These are phyloP conservation scores for Rhamnusium bicolor DNA, from an alignment of 2,888 invertebrate species.

Conservation along the genomic window DNA sequence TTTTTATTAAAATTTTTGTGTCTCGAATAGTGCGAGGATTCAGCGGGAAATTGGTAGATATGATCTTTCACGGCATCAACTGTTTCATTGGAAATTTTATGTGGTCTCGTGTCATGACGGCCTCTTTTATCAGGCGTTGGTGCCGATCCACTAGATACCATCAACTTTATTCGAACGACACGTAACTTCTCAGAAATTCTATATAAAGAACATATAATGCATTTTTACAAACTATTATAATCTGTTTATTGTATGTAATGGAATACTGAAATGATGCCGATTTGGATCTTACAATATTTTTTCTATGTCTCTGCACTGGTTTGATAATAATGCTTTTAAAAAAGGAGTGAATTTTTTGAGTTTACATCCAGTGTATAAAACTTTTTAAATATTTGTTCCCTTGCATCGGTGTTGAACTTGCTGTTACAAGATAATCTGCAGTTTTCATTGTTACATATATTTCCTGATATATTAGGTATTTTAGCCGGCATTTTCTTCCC, in stretches of 20 bases:
- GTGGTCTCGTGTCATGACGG: slow-evolving; percentile 36
- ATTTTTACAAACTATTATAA: slow-evolving; percentile 20
- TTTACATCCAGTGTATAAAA: slow-evolving; percentile 36
- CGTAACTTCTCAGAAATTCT: slow-evolving; percentile 26
- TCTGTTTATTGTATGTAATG: slow-evolving; percentile 20
- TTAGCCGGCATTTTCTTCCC: neutral
- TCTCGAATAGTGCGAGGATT: slow-evolving; percentile 38
- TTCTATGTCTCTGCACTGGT: slow-evolving; percentile 21
- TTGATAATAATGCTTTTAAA: slow-evolving; percentile 22
- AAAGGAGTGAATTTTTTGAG: slow-evolving; percentile 34
- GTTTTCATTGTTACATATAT: slow-evolving; percentile 18
- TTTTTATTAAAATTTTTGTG: slow-evolving; percentile 38
- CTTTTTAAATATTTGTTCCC: slow-evolving; percentile 15
- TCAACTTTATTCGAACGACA: slow-evolving; percentile 30
- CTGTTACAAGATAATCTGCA: slow-evolving; percentile 23
- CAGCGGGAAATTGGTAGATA: slow-evolving; percentile 37
- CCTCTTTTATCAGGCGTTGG: slow-evolving; percentile 38
- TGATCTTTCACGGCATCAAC: slow-evolving; percentile 36
- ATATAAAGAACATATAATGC: slow-evolving; percentile 30
- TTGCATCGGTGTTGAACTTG: slow-evolving; percentile 15
- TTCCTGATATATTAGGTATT: neutral
- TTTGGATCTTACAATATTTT: slow-evolving; percentile 10
- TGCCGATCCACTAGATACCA: slow-evolving; percentile 27
- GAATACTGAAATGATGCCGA: slow-evolving; percentile 26
- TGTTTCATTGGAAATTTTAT: slow-evolving; percentile 31